phyloP scores from a whole-genome alignment of 2,797 vertebrate genomes.

The Chromobotia macracanthus region DNA sequence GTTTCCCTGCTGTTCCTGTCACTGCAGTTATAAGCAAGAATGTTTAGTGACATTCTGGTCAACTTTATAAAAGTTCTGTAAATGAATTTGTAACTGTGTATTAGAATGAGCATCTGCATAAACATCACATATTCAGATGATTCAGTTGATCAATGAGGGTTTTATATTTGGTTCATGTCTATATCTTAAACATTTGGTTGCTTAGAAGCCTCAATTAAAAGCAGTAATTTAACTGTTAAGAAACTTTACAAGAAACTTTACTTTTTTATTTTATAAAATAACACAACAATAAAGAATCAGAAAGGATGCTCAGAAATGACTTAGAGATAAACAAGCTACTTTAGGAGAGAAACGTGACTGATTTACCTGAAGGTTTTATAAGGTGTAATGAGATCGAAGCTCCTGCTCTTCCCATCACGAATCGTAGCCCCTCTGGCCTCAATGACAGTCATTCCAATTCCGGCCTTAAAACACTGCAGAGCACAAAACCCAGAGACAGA shows the following conservation, averaged over 20 bases:
- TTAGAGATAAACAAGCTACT: not conserved
- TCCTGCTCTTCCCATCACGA: constrained; percentile 87
- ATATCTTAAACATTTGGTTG: no score
- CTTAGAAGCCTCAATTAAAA: no score
- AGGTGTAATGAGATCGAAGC: constrained; percentile 93
- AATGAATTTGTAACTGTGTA: no score
- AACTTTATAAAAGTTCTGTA: no score
- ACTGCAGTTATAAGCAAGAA: not conserved
- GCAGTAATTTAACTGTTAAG: no score
- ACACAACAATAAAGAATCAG: not conserved
- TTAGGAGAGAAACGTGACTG: not conserved
- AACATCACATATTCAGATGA: no score
- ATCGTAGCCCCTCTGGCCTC: constrained; percentile 89
- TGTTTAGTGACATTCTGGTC: no score
- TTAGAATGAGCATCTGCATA: no score
- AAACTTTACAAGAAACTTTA: no score
- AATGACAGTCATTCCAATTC: constrained; percentile 90
- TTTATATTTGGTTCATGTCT: no score
- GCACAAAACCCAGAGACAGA: constrained; percentile 2
- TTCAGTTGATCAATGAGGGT: no score
- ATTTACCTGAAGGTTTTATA: constrained; percentile 92
- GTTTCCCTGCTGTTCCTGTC: not conserved
- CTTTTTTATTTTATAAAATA: no score
- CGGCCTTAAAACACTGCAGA: constrained; percentile 87
- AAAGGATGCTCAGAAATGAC: not conserved